Conservation (phyloP, 2,113 vertebrate genomes). For the Brienomyrus brachyistius region DNA sequence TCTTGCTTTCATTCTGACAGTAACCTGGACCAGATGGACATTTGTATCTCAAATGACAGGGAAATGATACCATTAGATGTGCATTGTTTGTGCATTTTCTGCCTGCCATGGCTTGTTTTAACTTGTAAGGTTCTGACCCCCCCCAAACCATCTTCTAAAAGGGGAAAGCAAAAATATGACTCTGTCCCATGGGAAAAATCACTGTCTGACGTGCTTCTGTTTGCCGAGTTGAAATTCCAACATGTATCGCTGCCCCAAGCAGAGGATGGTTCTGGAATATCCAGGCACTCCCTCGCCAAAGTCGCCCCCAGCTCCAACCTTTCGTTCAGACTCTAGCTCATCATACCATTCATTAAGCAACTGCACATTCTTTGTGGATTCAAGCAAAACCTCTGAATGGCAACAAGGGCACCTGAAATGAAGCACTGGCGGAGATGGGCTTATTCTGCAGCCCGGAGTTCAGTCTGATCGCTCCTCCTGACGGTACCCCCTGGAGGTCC, state of each 20-base stretch:
- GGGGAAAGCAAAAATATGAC: background rate
- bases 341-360: background rate
- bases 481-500: conserved; percentile 15
- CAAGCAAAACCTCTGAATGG: background rate
- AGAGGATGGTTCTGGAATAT: background rate
- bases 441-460: background rate
- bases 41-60: background rate
- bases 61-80: background rate
- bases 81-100: background rate
- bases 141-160: background rate
- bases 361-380: background rate
- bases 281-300: background rate
- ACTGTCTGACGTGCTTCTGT: background rate
- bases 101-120: background rate
- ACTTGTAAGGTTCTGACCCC: background rate
- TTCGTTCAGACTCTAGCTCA: background rate
- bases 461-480: background rate
- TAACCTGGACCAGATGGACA: background rate
- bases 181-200: background rate
- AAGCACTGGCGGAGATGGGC: background rate
- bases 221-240: background rate
- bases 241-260: background rate
- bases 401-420: background rate
- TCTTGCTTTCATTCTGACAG: background rate
- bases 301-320: background rate